Base-by-base conservation (phyloP, 2,888 invertebrate genomes). In the Biston stratarius region DNA sequence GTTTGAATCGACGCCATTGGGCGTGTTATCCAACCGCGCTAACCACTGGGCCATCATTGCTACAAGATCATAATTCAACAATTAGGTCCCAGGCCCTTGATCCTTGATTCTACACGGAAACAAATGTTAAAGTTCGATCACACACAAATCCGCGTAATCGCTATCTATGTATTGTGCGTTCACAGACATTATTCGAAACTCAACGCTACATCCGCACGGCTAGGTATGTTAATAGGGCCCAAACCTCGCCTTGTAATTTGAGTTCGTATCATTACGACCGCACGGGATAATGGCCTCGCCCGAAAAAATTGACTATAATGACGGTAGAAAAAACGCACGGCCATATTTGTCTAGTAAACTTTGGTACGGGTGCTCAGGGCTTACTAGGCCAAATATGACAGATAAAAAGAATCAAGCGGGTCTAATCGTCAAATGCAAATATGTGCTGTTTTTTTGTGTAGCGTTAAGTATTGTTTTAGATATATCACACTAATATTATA, bases 201-300 rank as follows among this genome's bases (percentile, higher is more conserved):
- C 84, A 89, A 89, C 89, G 89, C 89, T 88, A 90, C 84, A 77
- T 76, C 77, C 80, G 80, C 81, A 78, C 78, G 76, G 76, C 87
- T 89, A 91, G 90, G 87, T 88, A 91, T 87, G 89, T 90, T 93
- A 93, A 93, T 92, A 89, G 86, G 79, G 78, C 82, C 77, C 83
- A 82, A 83, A 84, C 74, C 77, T 79, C 77, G 84, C 87, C 87
- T 86, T 91, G 82, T 93, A 93, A 93, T 93, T 93, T 92, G 79
- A 85, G 78, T 88, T 86, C 86, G 84, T 91, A 90, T 91, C 90
- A 93, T 93, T 92, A 92, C 84, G 82, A 73, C 80, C 83, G 85
- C 83, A 83, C 63, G 77, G 80, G 82, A 86, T 92, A 91, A 91
- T 91, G 90, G 88, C 84, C 75, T 36, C 10, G 40, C n/a, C 74